Evolutionary conservation across 2,797 vertebrate genomes (phyloP).

Genomic region (Sebastolobus altivelis): DNA sequence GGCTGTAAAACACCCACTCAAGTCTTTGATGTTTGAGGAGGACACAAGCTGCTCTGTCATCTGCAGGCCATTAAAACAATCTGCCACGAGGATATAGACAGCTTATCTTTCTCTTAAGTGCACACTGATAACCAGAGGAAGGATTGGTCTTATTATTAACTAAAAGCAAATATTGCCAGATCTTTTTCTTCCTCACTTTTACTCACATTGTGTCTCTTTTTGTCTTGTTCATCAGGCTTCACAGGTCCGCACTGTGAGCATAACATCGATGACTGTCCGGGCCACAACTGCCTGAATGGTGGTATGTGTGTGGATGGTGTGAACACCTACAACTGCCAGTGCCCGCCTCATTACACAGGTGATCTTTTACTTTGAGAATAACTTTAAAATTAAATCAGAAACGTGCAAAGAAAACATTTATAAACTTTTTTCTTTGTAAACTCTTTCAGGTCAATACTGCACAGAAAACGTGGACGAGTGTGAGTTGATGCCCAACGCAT

Average conservation of each 20-base stretch:
- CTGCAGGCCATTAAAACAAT: slow-evolving; percentile 55
- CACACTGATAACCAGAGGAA: slow-evolving; percentile 31
- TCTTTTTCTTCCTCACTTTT: background rate
- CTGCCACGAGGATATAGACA: slow-evolving; percentile 33
- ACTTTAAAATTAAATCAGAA: background rate
- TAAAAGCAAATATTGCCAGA: slow-evolving; percentile 10
- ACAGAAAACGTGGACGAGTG: slow-evolving; percentile 97
- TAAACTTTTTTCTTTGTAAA: accelerated
- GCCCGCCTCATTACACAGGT: slow-evolving; percentile 93
- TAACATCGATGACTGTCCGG: slow-evolving; percentile 94
- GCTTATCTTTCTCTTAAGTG: slow-evolving; percentile 44
- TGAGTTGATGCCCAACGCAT: slow-evolving; percentile 95
- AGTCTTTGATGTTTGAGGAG: slow-evolving; percentile 66
- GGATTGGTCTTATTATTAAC: slow-evolving; percentile 56
- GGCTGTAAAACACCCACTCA: slow-evolving; percentile 67
- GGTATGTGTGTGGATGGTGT: slow-evolving; percentile 94
- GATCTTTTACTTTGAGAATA: slow-evolving; percentile 9
- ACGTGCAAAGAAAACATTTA: background rate
- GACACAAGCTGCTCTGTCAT: slow-evolving; percentile 32
- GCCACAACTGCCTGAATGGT: slow-evolving; percentile 92
- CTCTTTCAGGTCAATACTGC: slow-evolving; percentile 92
- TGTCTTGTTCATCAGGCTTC: slow-evolving; percentile 88
- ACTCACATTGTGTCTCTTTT: background rate
- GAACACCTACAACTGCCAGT: slow-evolving; percentile 98
- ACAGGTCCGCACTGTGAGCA: slow-evolving; percentile 93